Base-by-base conservation (phyloP, 1,140 invertebrate genomes). In the Drosophila sulfurigaster region DNA sequence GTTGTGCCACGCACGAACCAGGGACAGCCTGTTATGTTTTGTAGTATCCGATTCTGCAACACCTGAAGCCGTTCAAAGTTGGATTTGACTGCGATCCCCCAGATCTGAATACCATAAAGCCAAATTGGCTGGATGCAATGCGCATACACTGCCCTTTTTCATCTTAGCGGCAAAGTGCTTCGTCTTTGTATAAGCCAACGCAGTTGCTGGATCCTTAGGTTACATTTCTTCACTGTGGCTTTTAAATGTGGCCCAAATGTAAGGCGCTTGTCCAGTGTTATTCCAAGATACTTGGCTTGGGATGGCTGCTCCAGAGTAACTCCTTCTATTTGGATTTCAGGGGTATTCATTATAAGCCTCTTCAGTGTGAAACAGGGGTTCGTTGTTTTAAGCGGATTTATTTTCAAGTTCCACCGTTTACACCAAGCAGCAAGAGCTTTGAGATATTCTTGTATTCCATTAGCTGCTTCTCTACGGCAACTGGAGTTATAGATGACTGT, bases 401-500 rank as follows among this genome's bases (percentile, higher is more conserved):
- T 25, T 10, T 46, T 57, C 2, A 57, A 11, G 28, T 57, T 66
- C 60, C 41, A 66, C 8, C 64, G 11, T 11, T 35, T 63, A 15
- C 60, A 63, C 25, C 20, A 25, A 25, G 3, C 20, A 25, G 20
- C 13, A 2, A 67, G 52, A 30, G 43, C 46, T 1, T 38, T 8
- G 7, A 57, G 25, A 20, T 67, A 67, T 11, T 13, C 30, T n/a
- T 67, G 30, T 16, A 63, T 43, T 25, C 49, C 43, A 16, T 10
- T 46, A 20, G 41, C 45, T 46, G 68, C 51, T 11, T 71, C 52
- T 35, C 48, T 3, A 38, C 15, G 15, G 28, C 20, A 20, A 3
- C 35, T 71, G 3, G 51, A 64, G n/a, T 43, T 63, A n/a, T 70
- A 16, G 16, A 48, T 10, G 60, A 4, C 67, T 43, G 49, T 49